Base-by-base conservation (phyloP, 2,888 invertebrate genomes). In the Lepidochrysops patricia region DNA sequence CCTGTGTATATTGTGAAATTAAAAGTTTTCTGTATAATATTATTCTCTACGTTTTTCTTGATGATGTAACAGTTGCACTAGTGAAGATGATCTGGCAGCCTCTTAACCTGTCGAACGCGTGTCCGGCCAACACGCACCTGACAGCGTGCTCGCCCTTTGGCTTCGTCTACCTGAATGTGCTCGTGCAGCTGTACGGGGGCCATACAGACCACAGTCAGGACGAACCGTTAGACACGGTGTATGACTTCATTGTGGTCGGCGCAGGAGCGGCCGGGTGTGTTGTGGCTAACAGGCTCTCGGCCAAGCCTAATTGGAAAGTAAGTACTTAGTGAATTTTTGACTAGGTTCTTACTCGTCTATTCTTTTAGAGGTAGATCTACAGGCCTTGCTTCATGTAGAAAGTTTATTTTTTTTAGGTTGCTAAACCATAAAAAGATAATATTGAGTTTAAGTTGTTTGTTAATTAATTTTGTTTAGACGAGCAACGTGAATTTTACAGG, bases 401-500 rank as follows among this genome's bases (percentile, higher is more conserved):
- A n/a, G n/a, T n/a, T n/a, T n/a, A n/a, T n/a, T n/a, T n/a, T n/a
- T n/a, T n/a, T n/a, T n/a, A n/a, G n/a, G n/a, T n/a, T 7, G 7
- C 4, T 29, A 7, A 29, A 5, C 29, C 7, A 29, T 29, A 29
- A 5, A 29, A 29, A 5, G 29, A 7, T 29, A 29, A 29, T 5
- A 29, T 29, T 29, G 4, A 5, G 7, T 5, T 29, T 29, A 7
- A 5, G 29, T n/a, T n/a, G n/a, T n/a, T n/a, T n/a, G n/a, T n/a
- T n/a, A n/a, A n/a, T n/a, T n/a, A n/a, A n/a, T n/a, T n/a, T n/a
- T n/a, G n/a, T n/a, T n/a, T n/a, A n/a, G n/a, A n/a, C n/a, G n/a
- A n/a, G n/a, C n/a, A n/a, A n/a, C n/a, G n/a, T n/a, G n/a, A 43
- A 12, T 19, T 6, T 29, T 73, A 0, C 70, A 92, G 93, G 90